These are phyloP conservation scores for Drosophila orena DNA, from an alignment of 1,140 invertebrate genomes.

Conservation along the genomic window DNA sequence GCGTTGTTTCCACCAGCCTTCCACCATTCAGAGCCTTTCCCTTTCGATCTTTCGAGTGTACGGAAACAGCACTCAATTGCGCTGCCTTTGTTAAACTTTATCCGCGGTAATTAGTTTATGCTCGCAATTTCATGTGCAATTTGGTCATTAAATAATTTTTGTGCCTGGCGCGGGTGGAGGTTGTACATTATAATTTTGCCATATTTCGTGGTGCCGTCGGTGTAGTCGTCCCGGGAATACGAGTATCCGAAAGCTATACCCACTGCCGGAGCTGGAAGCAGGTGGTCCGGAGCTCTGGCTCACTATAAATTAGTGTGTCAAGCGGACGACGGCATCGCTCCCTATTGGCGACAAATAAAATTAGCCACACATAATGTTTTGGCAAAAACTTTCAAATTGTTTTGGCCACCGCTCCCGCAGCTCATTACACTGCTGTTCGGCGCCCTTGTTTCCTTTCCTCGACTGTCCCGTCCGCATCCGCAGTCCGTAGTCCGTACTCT, in stretches of 20 bases:
- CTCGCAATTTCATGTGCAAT: constrained; percentile 82
- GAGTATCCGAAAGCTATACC: constrained; percentile 59
- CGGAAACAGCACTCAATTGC: constrained; percentile 11
- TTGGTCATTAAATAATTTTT: constrained; percentile 72
- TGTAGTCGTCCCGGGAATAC: constrained; percentile 39
- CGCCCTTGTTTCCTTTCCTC: constrained; percentile 31
- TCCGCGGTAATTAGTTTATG: constrained; percentile 82
- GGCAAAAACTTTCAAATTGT: constrained; percentile 79
- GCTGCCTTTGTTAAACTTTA: constrained; percentile 77
- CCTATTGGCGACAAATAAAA: constrained; percentile 83
- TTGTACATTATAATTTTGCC: constrained; percentile 67
- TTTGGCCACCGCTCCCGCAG: constrained; percentile 48
- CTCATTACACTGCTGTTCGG: constrained; percentile 6
- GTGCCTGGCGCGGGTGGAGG: constrained; percentile 6
- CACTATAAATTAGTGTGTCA: constrained; percentile 73
- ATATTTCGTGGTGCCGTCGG: constrained; percentile 44
- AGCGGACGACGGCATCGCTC: constrained; percentile 49
- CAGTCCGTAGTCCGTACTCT: not conserved
- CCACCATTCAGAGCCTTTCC: not conserved
- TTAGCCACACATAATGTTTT: constrained; percentile 82
- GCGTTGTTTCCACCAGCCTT: no score
- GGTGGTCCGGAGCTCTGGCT: constrained; percentile 53
- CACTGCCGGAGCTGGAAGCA: constrained; percentile 46
- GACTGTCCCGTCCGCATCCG: not conserved
- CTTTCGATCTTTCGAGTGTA: constrained; percentile 50